phyloP scores from a whole-genome alignment of 2,113 vertebrate species.

The Cottus gobio region DNA sequence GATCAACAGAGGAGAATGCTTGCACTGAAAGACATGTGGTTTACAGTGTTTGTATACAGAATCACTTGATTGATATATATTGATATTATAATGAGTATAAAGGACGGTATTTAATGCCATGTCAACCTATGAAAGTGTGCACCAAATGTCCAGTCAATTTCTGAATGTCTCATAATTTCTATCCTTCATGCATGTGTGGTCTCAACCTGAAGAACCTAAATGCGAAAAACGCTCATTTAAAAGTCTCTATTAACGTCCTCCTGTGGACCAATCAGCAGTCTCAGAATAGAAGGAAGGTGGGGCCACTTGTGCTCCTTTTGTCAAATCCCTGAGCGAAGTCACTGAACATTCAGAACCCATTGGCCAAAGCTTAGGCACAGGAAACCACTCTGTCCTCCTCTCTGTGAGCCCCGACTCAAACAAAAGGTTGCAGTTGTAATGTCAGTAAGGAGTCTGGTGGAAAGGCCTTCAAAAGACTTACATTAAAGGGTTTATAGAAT shows the following conservation, averaged over 20 bases:
- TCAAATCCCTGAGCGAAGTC: slow-evolving; percentile 85
- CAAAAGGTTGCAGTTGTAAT: slow-evolving; percentile 43
- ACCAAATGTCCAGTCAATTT: slow-evolving; percentile 33
- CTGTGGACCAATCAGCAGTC: slow-evolving; percentile 71
- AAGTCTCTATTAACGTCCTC: slow-evolving; percentile 59
- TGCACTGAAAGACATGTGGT: slow-evolving; percentile 11
- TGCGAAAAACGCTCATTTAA: slow-evolving; percentile 55
- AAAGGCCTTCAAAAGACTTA: slow-evolving; percentile 29
- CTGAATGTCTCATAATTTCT: slow-evolving; percentile 41
- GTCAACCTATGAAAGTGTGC: slow-evolving; percentile 24
- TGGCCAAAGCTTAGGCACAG: slow-evolving; percentile 71
- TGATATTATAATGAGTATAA: slow-evolving; percentile 46
- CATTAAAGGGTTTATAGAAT: slow-evolving; percentile 15
- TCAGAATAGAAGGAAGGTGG: slow-evolving; percentile 68
- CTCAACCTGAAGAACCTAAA: slow-evolving; percentile 58
- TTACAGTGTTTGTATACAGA: slow-evolving; percentile 35
- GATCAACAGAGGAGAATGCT: slow-evolving; percentile 11
- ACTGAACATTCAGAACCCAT: slow-evolving; percentile 69
- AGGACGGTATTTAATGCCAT: slow-evolving; percentile 19
- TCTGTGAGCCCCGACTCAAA: slow-evolving; percentile 64
- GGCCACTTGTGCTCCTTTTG: slow-evolving; percentile 80
- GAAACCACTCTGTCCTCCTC: slow-evolving; percentile 80
- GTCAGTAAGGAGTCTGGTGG: slow-evolving; percentile 29
- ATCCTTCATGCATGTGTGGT: slow-evolving; percentile 54
- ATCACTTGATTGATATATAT: slow-evolving; percentile 35